Percentiles rank a stretch among this genome's conserved stretches.
These are phyloP conservation scores for Neoseiulus cucumeris DNA, from an alignment of 1,140 invertebrate genomes.

Conservation along the genomic window DNA sequence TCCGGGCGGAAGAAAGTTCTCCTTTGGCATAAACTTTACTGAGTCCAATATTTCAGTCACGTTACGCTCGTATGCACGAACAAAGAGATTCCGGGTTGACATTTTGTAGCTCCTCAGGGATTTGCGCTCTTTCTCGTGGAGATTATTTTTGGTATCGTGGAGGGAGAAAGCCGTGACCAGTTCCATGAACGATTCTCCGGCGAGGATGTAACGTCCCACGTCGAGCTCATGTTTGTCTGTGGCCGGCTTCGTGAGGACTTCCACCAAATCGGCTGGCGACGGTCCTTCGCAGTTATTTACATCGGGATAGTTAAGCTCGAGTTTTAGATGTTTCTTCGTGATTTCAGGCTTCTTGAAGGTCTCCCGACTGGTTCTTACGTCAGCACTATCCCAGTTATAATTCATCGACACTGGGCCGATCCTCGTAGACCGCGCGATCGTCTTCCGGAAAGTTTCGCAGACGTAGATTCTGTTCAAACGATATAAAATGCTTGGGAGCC, in stretches of 20 bases:
- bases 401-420: constrained; percentile 38
- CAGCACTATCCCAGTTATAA: constrained; percentile 49
- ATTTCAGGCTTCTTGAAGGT: constrained; percentile 46
- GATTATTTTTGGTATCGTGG: neutral
- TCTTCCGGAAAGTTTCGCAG: constrained; percentile 16
- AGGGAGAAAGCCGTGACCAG: neutral
- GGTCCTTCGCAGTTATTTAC: neutral
- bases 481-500: neutral
- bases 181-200: neutral
- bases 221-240: constrained; percentile 32
- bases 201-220: neutral
- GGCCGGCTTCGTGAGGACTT: neutral
- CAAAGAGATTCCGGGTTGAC: neutral
- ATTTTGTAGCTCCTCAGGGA: neutral
- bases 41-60: neutral
- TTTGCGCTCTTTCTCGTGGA: neutral
- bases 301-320: constrained; percentile 39
- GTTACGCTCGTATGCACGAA: neutral
- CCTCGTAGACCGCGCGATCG: constrained; percentile 51
- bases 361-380: constrained; percentile 72
- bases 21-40: neutral
- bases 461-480: neutral
- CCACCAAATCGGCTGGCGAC: neutral
- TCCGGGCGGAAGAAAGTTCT: neutral
- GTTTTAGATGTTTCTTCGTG: neutral